Evolutionary conservation across 2,113 vertebrate species (phyloP).

Genomic region (Lepus europaeus): DNA sequence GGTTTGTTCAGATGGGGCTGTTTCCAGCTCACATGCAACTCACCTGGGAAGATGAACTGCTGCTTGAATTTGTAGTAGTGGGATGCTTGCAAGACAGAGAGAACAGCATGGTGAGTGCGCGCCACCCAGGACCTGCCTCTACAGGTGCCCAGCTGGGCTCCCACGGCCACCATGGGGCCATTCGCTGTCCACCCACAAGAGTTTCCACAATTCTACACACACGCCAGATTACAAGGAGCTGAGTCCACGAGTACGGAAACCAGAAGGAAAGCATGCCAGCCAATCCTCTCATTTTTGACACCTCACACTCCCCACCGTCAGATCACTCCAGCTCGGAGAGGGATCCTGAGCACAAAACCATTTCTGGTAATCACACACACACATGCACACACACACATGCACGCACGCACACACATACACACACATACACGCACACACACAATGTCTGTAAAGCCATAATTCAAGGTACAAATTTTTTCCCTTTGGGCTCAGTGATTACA

Average conservation of each 20-base stretch:
- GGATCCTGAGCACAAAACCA: neutral
- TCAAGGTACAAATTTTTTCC: neutral
- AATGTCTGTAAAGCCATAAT: neutral
- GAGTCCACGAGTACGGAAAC: neutral
- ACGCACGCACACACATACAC: neutral
- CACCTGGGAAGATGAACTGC: slow-evolving; percentile 99
- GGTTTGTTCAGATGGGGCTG: neutral
- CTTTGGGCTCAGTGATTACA: neutral
- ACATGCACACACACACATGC: neutral
- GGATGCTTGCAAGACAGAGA: slow-evolving; percentile 90
- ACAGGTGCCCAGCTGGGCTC: fast-evolving
- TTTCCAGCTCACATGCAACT: slow-evolving; percentile 57
- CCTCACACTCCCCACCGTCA: neutral
- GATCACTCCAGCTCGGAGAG: neutral
- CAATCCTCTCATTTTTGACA: neutral
- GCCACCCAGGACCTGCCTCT: fast-evolving
- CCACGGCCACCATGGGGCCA: fast-evolving
- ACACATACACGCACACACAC: no score
- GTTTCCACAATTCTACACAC: neutral
- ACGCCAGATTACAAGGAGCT: neutral
- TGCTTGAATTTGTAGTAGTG: slow-evolving; percentile 99
- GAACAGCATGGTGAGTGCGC: neutral
- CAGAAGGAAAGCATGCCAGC: neutral
- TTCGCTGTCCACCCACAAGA: neutral
- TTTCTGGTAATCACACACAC: neutral